Evolutionary conservation across 2,888 invertebrate species (phyloP).

Genomic region (Bombyx huttoni): DNA sequence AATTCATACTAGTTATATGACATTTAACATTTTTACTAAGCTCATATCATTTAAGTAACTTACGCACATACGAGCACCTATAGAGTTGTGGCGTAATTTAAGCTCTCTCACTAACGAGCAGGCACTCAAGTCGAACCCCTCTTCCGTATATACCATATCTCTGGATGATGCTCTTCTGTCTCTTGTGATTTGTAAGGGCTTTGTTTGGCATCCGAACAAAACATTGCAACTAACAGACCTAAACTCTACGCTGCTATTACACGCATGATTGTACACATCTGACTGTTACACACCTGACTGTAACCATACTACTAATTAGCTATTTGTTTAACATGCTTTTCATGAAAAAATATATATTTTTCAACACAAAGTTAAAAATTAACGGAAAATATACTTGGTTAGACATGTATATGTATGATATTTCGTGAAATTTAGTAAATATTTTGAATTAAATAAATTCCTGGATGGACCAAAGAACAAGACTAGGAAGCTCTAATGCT

Average conservation of each 20-base stretch:
- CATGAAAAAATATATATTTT: too few species aligned
- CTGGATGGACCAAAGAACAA: background rate
- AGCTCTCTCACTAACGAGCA: conserved; percentile 61
- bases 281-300: conserved; percentile 3
- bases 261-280: conserved; percentile 13
- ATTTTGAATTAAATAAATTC: background rate
- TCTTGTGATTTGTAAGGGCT: conserved; percentile 38
- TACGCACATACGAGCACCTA: conserved; percentile 37
- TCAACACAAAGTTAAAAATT: too few species aligned
- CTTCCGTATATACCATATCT: conserved; percentile 30
- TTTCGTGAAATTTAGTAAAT: too few species aligned
- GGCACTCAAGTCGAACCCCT: conserved; percentile 42
- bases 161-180: conserved; percentile 40
- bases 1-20: background rate
- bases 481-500: background rate
- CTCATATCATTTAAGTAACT: conserved; percentile 31
- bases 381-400: too few species aligned
- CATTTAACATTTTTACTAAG: conserved; percentile 18
- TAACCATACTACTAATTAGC: too few species aligned
- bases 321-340: too few species aligned
- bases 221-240: conserved; percentile 7
- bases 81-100: conserved; percentile 47
- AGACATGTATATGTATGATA: too few species aligned
- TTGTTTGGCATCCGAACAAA: conserved; percentile 38
- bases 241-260: background rate